Base-by-base conservation (phyloP, 2,797 vertebrate genomes). In the Clarias pachynema region DNA sequence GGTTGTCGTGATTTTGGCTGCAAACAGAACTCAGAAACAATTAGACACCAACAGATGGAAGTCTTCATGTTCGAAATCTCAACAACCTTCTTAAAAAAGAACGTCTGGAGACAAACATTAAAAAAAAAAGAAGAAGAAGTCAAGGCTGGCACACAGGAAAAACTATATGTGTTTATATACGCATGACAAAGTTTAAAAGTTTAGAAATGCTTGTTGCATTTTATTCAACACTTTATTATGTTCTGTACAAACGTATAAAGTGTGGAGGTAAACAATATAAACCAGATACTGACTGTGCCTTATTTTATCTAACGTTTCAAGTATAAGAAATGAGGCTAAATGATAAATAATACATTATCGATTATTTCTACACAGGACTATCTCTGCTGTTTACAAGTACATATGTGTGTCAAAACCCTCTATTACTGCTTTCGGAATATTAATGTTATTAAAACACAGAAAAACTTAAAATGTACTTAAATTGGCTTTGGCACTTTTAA, bases 1-100 rank as follows among this genome's bases (percentile, higher is more conserved):
- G 92, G 90, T 91, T 59, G 85, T 88, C 90, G 88, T 91, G 91
- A 93, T 90, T 89, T 88, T 89, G 88, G 89, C 92, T 92, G 91
- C 74, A 90, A 84, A 90, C 85, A 68, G 87, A 91, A 89, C 85
- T 85, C 91, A 92, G 90, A 91, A 90, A 93, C 93, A 90, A 91
- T 93, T 93, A 93, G 86, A 86, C 87, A 84, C 72, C 68, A 88
- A 87, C 90, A 90, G 84, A 90, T 91, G 89, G 89, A 90, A 90
- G 80, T 81, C 87, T 89, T 91, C 89, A 90, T 22, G 80, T 84
- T 88, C 59, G 49, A 85, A 86, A 72, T 82, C 57, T 63, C 53
- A 72, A 59, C 81, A 82, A 59, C 5, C 56, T 26, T 16, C 37
- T 69, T 49, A 18, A n/a, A 82, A 70, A 69, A 80, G n/a, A 68